Percentiles rank a stretch among this genome's conserved stretches.
phyloP scores from a whole-genome alignment of 2,888 invertebrate genomes.

The Mycalesis mineus region DNA sequence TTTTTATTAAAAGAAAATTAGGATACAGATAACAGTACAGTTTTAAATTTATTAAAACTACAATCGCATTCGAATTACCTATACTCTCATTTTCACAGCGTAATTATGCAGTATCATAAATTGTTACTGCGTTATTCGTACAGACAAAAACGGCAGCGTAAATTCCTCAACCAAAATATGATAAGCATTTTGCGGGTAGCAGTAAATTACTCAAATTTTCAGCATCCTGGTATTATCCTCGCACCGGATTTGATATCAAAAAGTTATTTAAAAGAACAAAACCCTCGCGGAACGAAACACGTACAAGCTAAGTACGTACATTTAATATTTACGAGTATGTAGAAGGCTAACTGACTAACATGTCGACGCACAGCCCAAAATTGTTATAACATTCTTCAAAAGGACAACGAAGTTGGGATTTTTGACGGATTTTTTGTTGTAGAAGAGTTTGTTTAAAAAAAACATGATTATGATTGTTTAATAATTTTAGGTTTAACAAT shows the following conservation, averaged over 20 bases:
- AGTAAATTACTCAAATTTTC: slow-evolving; percentile 6
- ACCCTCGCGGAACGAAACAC: not conserved
- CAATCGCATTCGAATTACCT: too few relatives aligned
- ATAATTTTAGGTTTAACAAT: too few relatives aligned
- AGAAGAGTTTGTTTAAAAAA: too few relatives aligned
- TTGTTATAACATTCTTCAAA: too few relatives aligned
- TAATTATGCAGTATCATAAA: not conserved
- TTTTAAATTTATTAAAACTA: too few relatives aligned
- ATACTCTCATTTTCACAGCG: not conserved
- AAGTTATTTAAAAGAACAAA: slow-evolving; percentile 6
- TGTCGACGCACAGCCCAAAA: too few relatives aligned
- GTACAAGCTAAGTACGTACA: not conserved
- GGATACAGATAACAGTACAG: too few relatives aligned
- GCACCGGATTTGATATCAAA: slow-evolving; percentile 1
- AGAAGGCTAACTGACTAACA: too few relatives aligned
- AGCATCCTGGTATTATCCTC: not conserved
- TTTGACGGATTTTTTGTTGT: too few relatives aligned
- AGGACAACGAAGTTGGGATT: too few relatives aligned
- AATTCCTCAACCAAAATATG: not conserved
- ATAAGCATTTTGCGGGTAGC: slow-evolving; percentile 5
- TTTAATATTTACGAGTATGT: not conserved
- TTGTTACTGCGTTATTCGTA: not conserved
- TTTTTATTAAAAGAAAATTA: too few relatives aligned
- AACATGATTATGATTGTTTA: too few relatives aligned
- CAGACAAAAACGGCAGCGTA: not conserved